phyloP scores from a whole-genome alignment of 2,888 invertebrate species.

The Phorcus lineatus region DNA sequence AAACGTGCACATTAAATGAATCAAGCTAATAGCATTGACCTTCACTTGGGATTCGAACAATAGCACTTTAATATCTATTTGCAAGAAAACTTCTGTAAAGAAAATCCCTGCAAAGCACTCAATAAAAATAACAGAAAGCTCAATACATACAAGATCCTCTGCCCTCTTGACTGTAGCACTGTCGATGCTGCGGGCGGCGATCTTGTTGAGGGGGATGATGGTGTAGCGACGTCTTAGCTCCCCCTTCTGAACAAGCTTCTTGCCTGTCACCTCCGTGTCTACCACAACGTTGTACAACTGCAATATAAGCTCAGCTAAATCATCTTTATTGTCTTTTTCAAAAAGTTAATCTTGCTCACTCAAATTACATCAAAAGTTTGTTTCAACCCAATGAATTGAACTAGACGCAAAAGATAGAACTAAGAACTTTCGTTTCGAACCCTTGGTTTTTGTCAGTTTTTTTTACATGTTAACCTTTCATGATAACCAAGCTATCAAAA shows the following conservation, averaged over 20 bases:
- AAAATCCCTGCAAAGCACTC: too few relatives aligned
- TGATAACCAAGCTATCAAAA: too few relatives aligned
- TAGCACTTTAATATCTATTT: background rate
- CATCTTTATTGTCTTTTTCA: background rate
- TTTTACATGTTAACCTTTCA: too few relatives aligned
- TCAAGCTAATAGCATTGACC: too few relatives aligned
- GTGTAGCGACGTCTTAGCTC: constrained; percentile 88
- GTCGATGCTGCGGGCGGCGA: constrained; percentile 82
- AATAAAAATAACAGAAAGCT: background rate
- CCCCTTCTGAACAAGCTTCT: constrained; percentile 88
- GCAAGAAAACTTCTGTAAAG: too few relatives aligned
- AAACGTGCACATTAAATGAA: too few relatives aligned
- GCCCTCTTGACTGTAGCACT: constrained; percentile 81
- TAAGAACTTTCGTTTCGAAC: too few relatives aligned
- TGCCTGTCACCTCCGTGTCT: constrained; percentile 88
- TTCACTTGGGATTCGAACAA: background rate
- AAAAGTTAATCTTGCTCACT: too few relatives aligned
- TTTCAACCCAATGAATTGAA: too few relatives aligned
- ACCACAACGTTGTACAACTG: constrained; percentile 94
- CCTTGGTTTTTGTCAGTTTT: too few relatives aligned
- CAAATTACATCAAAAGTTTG: too few relatives aligned
- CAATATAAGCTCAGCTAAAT: constrained; percentile 49
- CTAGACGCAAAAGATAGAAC: too few relatives aligned
- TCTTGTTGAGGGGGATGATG: constrained; percentile 93
- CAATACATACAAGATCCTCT: constrained; percentile 65